Evolutionary conservation across 2,888 invertebrate genomes (phyloP).

Genomic region (Plagodis dolabraria): DNA sequence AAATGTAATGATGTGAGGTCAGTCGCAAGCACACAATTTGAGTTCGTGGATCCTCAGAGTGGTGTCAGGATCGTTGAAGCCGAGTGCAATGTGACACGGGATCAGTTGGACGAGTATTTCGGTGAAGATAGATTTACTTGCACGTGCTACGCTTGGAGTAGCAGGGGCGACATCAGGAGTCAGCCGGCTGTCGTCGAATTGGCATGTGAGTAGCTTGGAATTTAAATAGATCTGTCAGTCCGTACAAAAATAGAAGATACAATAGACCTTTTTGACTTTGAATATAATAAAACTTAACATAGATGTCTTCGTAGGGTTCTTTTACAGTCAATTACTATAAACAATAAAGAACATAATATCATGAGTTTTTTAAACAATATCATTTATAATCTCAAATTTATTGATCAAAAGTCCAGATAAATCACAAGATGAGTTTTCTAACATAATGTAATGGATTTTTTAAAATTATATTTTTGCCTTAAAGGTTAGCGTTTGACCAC

Average conservation of each 20-base stretch:
- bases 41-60: conserved; percentile 95
- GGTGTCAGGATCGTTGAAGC: conserved; percentile 95
- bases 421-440: too few species aligned
- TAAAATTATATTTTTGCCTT: too few species aligned
- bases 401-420: too few species aligned
- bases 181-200: conserved; percentile 95
- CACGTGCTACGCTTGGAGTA: conserved; percentile 97
- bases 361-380: too few species aligned
- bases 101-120: conserved; percentile 97
- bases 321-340: not conserved
- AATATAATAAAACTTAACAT: not conserved
- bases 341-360: too few species aligned
- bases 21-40: conserved; percentile 89
- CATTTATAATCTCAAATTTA: too few species aligned
- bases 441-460: too few species aligned
- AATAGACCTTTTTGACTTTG: conserved; percentile 11
- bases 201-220: conserved; percentile 92
- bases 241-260: conserved; percentile 28
- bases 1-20: conserved; percentile 93
- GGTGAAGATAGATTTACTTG: conserved; percentile 96
- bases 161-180: conserved; percentile 93
- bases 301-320: not conserved
- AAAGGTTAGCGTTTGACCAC: too few species aligned
- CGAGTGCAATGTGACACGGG: conserved; percentile 93
- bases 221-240: conserved; percentile 39